phyloP scores from a whole-genome alignment of 1,140 invertebrate genomes.

The Drosophila dunni region DNA sequence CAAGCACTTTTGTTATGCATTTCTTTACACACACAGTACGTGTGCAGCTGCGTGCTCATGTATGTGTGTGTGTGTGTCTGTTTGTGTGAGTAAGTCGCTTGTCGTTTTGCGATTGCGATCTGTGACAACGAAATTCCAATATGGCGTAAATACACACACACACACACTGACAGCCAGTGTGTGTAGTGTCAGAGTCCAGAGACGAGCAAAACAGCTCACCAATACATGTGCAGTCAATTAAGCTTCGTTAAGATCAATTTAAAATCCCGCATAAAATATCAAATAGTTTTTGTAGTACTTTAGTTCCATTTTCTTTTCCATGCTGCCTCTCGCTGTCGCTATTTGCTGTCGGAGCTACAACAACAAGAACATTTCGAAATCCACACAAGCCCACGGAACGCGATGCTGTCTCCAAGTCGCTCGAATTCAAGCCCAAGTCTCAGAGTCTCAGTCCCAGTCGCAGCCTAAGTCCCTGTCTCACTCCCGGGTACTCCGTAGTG shows the following conservation, averaged over 20 bases:
- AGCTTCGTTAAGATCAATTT: slow-evolving; percentile 85
- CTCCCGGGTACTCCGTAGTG: background rate
- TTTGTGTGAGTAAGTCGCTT: slow-evolving; percentile 9
- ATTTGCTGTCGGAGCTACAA: slow-evolving; percentile 35
- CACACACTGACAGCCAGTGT: slow-evolving; percentile 5
- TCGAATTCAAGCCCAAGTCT: slow-evolving; percentile 3
- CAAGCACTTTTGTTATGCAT: slow-evolving; percentile 52
- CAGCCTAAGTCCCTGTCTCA: slow-evolving; percentile 3
- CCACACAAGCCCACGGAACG: slow-evolving; percentile 47
- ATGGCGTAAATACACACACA: slow-evolving; percentile 56
- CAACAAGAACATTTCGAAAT: slow-evolving; percentile 61
- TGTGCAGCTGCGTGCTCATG: slow-evolving; percentile 39
- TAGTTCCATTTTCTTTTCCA: slow-evolving; percentile 61
- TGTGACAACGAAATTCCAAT: slow-evolving; percentile 76
- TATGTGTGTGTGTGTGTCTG: slow-evolving; percentile 37
- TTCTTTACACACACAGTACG: slow-evolving; percentile 8
- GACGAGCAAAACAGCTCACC: slow-evolving; percentile 54
- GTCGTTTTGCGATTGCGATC: slow-evolving; percentile 64
- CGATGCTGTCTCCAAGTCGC: slow-evolving; percentile 65
- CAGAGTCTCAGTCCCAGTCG: background rate
- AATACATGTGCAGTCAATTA: slow-evolving; percentile 79
- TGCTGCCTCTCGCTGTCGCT: slow-evolving; percentile 40
- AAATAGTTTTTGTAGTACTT: slow-evolving; percentile 83
- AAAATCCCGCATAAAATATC: slow-evolving; percentile 84
- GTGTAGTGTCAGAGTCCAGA: slow-evolving; percentile 68